These are phyloP conservation scores for Arbacia lixula DNA, from an alignment of 53 echinoderm and acorn worm species.

Conservation along the genomic window DNA sequence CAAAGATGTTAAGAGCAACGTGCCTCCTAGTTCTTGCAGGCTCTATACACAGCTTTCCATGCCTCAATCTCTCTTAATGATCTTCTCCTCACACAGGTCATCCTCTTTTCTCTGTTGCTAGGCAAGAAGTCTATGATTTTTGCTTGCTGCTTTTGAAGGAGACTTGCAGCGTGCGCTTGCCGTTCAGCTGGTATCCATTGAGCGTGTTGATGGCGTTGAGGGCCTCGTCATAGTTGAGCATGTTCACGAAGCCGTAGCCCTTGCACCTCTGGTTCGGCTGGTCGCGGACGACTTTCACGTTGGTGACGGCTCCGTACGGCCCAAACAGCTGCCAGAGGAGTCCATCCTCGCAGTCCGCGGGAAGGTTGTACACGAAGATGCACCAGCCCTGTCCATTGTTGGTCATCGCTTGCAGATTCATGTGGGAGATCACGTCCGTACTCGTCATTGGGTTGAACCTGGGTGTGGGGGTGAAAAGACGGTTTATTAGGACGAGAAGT, in stretches of 20 bases:
- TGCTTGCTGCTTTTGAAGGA: slow-evolving; percentile 96
- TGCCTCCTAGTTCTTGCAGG: slow-evolving; percentile 44
- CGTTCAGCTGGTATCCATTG: slow-evolving; percentile 91
- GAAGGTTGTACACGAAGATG: slow-evolving; percentile 99
- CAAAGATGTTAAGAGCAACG: slow-evolving; percentile 19
- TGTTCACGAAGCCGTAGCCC: slow-evolving; percentile 98
- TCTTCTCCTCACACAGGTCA: not conserved
- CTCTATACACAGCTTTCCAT: too few relatives aligned
- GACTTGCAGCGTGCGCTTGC: slow-evolving; percentile 93
- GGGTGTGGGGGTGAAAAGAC: not conserved
- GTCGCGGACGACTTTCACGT: slow-evolving; percentile 97
- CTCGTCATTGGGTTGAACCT: slow-evolving; percentile 58
- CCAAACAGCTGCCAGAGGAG: slow-evolving; percentile 99
- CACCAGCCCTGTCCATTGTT: slow-evolving; percentile 99
- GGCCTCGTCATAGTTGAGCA: slow-evolving; percentile 99
- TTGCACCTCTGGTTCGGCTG: slow-evolving; percentile 95
- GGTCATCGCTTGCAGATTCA: slow-evolving; percentile 93
- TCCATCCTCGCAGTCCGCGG: slow-evolving; percentile 91
- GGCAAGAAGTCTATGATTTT: slow-evolving; percentile 57
- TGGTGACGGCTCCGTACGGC: slow-evolving; percentile 97
- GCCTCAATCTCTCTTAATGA: too few relatives aligned
- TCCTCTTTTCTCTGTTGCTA: too few relatives aligned
- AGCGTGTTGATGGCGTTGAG: slow-evolving; percentile 87
- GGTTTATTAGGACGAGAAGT: too few relatives aligned
- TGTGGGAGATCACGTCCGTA: slow-evolving; percentile 78